Percentiles rank a stretch among this genome's conserved stretches.
phyloP scores from a whole-genome alignment of 2,797 vertebrate species.

The Phataginus tetradactyla region DNA sequence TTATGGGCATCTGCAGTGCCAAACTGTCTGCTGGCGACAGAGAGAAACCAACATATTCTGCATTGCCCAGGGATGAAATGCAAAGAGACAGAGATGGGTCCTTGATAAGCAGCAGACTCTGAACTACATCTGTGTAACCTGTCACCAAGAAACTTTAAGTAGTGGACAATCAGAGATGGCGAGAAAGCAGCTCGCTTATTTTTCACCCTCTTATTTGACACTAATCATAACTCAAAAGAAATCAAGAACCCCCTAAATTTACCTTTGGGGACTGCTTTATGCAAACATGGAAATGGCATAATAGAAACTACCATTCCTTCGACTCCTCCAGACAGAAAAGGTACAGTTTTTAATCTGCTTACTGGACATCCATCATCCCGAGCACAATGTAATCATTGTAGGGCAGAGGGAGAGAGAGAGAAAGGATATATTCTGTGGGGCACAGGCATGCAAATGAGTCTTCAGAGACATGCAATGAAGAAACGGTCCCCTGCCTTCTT shows the following conservation, averaged over 20 bases:
- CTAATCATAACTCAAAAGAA: background rate
- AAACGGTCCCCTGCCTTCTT: background rate
- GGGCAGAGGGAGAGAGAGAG: background rate
- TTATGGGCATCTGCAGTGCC: background rate
- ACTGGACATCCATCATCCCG: background rate
- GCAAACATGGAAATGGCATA: background rate
- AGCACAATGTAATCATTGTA: background rate
- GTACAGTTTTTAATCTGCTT: background rate
- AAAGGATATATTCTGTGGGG: background rate
- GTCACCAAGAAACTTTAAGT: background rate
- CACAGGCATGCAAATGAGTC: background rate
- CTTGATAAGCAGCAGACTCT: constrained; percentile 29
- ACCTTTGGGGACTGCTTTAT: background rate
- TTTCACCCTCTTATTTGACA: background rate
- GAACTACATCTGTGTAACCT: background rate
- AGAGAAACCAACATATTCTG: constrained; percentile 28
- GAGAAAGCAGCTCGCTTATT: background rate
- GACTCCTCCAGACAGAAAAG: background rate
- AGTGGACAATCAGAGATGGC: constrained; percentile 19
- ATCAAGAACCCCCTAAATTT: background rate
- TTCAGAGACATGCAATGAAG: accelerated
- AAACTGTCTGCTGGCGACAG: background rate
- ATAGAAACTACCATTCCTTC: accelerated
- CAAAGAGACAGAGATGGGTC: background rate
- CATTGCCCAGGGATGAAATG: background rate